phyloP scores from a whole-genome alignment of 2,888 invertebrate species.

The Andrena bucephala region DNA sequence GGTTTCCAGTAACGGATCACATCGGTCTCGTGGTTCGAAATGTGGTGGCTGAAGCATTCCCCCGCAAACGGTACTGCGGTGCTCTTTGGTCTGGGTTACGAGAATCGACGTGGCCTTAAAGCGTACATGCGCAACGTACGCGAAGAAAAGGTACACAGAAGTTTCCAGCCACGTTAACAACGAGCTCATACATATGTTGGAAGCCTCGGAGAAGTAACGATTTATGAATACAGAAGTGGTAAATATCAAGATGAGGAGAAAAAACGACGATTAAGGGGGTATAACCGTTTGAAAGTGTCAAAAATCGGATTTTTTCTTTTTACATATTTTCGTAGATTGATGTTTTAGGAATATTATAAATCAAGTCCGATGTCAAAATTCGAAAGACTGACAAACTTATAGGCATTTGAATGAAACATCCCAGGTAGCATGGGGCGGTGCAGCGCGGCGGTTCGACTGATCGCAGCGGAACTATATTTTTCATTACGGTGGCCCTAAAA shows the following conservation, averaged over 20 bases:
- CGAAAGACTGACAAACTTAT: too few species aligned
- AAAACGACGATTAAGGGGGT: background rate
- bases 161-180: slow-evolving; percentile 30
- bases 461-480: too few species aligned
- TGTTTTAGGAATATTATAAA: too few species aligned
- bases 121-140: slow-evolving; percentile 1
- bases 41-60: background rate
- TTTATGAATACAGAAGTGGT: slow-evolving; percentile 11
- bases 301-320: too few species aligned
- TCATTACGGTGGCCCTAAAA: too few species aligned
- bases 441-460: too few species aligned
- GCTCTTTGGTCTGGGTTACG: background rate
- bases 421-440: too few species aligned
- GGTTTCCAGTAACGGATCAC: slow-evolving; percentile 13
- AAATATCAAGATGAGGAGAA: background rate
- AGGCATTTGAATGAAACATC: too few species aligned
- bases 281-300: too few species aligned
- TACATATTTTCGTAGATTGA: too few species aligned
- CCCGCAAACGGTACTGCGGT: background rate
- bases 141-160: slow-evolving; percentile 12
- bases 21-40: background rate
- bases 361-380: too few species aligned
- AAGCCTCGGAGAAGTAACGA: slow-evolving; percentile 15
- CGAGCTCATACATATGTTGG: background rate
- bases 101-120: slow-evolving; percentile 20